phyloP scores from a whole-genome alignment of 2,113 vertebrate genomes.

The Lota lota region DNA sequence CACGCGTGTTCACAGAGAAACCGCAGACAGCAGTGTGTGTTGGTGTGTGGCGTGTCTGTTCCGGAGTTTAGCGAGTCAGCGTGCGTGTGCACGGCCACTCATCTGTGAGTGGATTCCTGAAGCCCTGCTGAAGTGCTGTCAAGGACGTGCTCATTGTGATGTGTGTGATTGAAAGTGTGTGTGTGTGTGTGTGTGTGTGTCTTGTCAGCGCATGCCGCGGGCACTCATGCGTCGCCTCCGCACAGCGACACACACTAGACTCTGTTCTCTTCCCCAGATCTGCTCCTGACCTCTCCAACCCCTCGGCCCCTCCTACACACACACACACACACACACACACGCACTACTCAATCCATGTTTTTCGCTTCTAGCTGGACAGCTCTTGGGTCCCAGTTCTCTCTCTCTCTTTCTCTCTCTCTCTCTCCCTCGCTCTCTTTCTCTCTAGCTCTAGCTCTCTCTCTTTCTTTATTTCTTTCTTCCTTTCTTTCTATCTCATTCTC shows the following conservation, averaged over 20 bases:
- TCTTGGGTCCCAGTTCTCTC: constrained; percentile 86
- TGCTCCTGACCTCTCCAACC: constrained; percentile 72
- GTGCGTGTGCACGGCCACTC: constrained; percentile 50
- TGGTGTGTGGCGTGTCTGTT: constrained; percentile 19
- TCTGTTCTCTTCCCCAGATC: constrained; percentile 71
- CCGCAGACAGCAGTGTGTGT: constrained; percentile 63
- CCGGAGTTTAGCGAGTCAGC: constrained; percentile 10
- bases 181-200: constrained; percentile 47
- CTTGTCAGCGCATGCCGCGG: constrained; percentile 65
- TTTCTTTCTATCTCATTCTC: constrained; percentile 15
- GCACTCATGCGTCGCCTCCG: constrained; percentile 74
- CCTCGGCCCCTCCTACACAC: constrained; percentile 52
- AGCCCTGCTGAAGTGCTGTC: constrained; percentile 65
- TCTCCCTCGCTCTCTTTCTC: constrained; percentile 7
- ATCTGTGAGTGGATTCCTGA: constrained; percentile 62
- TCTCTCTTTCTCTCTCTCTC: constrained; percentile 64
- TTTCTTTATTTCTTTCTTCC: constrained; percentile 29
- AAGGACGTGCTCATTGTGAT: constrained; percentile 62
- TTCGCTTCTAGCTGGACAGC: constrained; percentile 96
- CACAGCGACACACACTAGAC: constrained; percentile 74
- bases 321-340: constrained; percentile 52
- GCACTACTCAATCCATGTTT: constrained; percentile 95
- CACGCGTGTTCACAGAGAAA: too few relatives aligned
- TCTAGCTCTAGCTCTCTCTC: constrained; percentile 2
- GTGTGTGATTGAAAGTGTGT: constrained; percentile 62